Evolutionary conservation across 2,888 invertebrate genomes (phyloP), one percentile per base, ranked within the genome.

Genomic region (Epinotia nisella): DNA sequence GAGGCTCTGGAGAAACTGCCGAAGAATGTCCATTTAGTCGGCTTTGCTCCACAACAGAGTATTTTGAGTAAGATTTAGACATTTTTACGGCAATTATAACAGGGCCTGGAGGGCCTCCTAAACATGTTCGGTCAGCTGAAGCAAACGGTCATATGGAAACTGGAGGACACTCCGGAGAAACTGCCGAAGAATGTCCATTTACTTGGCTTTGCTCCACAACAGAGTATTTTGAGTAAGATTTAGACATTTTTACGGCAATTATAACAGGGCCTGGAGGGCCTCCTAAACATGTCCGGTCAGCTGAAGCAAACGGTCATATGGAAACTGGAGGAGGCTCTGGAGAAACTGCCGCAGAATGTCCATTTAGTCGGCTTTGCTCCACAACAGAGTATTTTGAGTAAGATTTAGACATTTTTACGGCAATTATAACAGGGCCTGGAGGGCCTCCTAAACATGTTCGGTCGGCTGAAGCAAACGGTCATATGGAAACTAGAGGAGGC

Each of bases 91-190:
- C 76, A 80, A 60, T 71, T 81, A 10, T 82, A 84, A 61, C 74
- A 74, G 10, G 78, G 77, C 2, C 79, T 94, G 2, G n/a, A 74
- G 10, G 78, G 77, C 2, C 79, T 94, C 2, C 62, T 93, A 0
- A 81, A 83, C 35, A 84, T 87, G 45, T 92, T 94, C 67, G 78
- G 86, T 1, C 80, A 77, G 24, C 76, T 94, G 53, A 89, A 91
- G 65, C 90, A 93, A 75, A 88, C 86, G 2, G 89, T 94, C 0
- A 59, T 94, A 2, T 93, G 92, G 93, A 94, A 92, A 77, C 90
- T 89, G 72, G 91, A 91, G 78, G 86, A 86, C 66, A 76, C 79
- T 0, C 58, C 90, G n/a, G 81, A 84, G 0, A 78, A 84, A 70
- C 70, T 83, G 11, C 90, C 91, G 0, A 81, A 83, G 39, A 94